Evolutionary conservation across 64 coral and sea anemone genomes (phyloP).

Genomic region (Porites lutea): DNA sequence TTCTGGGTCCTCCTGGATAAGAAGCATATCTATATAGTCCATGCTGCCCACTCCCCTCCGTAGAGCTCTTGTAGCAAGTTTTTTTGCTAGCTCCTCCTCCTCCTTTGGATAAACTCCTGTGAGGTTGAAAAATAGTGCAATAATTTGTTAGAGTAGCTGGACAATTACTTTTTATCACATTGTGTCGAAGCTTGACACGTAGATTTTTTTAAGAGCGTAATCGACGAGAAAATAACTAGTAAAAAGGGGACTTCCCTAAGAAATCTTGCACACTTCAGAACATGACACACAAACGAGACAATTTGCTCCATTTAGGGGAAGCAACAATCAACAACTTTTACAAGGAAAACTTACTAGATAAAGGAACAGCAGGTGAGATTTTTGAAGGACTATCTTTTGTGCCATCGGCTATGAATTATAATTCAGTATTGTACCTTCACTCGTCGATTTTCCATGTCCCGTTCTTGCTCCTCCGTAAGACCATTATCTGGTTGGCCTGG

Average conservation of each 20-base stretch:
- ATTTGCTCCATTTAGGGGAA: no score
- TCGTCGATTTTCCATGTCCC: neutral
- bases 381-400: conserved; percentile 7
- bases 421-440: neutral
- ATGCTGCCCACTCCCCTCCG: conserved; percentile 35
- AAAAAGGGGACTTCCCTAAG: neutral
- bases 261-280: neutral
- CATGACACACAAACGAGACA: neutral
- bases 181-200: neutral
- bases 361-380: neutral
- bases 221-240: neutral
- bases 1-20: conserved; percentile 25
- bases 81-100: conserved; percentile 39
- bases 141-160: neutral
- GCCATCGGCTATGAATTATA: no score
- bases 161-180: neutral
- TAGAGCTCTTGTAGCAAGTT: conserved; percentile 36
- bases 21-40: conserved; percentile 39
- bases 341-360: no score
- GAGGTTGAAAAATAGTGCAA: neutral
- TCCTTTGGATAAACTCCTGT: conserved; percentile 52
- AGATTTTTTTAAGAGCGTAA: neutral
- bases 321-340: no score
- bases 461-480: neutral
- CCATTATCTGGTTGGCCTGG: neutral